Evolutionary conservation across 2,113 vertebrate species (phyloP), one percentile per base, ranked within the genome.

Genomic region (Silurus meridionalis): DNA sequence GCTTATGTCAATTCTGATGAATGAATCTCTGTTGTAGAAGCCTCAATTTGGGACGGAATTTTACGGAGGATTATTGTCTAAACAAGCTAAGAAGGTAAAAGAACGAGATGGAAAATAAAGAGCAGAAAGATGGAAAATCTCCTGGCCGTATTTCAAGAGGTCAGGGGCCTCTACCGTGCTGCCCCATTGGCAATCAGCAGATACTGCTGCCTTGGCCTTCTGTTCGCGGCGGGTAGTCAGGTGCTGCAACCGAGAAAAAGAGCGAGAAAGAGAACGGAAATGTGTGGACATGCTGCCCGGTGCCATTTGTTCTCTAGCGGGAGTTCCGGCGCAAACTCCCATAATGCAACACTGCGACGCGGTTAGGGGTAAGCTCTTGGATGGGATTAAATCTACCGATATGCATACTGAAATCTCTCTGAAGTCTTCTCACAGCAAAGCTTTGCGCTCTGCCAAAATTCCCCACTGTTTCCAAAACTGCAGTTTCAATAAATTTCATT

Each of bases 121-220:
- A 63, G 82, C 82, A 75, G 9, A 46, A 48, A 48, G 78, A 13
- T 71, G 57, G 58, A 82, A 55, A 85, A 67, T 25, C 28, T 63
- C 67, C 81, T 90, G 83, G 88, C 89, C 85, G 53, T 23, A 37
- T 85, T 90, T 92, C 90, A 58, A 67, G 50, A 74, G 89, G 91
- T 83, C 89, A 86, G 87, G 84, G 66, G 80, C 84, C 80, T 82
- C 79, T 63, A 84, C 63, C 50, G 80, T 67, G 79, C 89, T 83
- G 87, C 91, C 91, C 88, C 90, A 89, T 80, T 90, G 88, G 83
- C 91, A 90, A 91, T 86, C 66, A 83, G 87, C 82, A 85, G 85
- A 67, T 86, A 91, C 93, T 93, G 90, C 93, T 93, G 92, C 89
- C 85, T 75, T 15, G 81, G 84, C 92, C 90, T 92, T 92, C 92